Evolutionary conservation across 2,888 invertebrate species (phyloP).

Genomic region (Zaprionus bogoriensis): DNA sequence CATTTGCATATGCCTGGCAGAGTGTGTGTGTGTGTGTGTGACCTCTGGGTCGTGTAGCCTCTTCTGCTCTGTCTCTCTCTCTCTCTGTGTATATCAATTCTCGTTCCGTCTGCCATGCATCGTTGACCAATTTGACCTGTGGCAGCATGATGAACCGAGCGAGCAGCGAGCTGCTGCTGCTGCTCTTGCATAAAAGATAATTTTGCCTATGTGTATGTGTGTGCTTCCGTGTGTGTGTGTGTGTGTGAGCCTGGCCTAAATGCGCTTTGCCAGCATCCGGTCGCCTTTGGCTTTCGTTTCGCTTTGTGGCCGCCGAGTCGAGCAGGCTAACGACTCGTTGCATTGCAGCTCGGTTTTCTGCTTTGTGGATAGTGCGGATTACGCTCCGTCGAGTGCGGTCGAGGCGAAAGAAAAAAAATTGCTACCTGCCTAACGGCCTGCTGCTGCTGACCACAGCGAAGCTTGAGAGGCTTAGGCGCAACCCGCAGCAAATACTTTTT

Average conservation of each 20-base stretch:
- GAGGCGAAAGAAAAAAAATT: not conserved
- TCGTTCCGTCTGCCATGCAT: constrained; percentile 19
- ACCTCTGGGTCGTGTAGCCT: not conserved
- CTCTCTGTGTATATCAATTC: constrained; percentile 29
- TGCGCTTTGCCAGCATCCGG: constrained; percentile 41
- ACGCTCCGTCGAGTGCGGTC: constrained; percentile 9
- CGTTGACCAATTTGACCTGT: constrained; percentile 35
- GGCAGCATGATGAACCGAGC: constrained; percentile 13
- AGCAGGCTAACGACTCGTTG: constrained; percentile 22
- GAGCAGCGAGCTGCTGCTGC: not conserved
- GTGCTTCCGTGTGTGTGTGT: constrained; percentile 23
- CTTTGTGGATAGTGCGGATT: constrained; percentile 29
- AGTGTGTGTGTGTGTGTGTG: constrained; percentile 3
- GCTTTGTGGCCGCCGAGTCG: constrained; percentile 22
- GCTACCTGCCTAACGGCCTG: not conserved
- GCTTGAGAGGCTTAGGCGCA: not conserved
- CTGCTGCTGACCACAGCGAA: not conserved
- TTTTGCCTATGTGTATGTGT: not conserved
- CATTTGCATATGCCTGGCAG: constrained; percentile 56
- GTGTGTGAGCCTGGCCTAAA: constrained; percentile 35
- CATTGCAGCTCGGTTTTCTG: constrained; percentile 26
- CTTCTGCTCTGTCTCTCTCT: not conserved
- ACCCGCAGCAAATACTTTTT: not conserved
- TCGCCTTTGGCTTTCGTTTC: constrained; percentile 26
- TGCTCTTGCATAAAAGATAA: not conserved